phyloP scores from a whole-genome alignment of 2,113 vertebrate species.

The Daphoenositta chrysoptera region DNA sequence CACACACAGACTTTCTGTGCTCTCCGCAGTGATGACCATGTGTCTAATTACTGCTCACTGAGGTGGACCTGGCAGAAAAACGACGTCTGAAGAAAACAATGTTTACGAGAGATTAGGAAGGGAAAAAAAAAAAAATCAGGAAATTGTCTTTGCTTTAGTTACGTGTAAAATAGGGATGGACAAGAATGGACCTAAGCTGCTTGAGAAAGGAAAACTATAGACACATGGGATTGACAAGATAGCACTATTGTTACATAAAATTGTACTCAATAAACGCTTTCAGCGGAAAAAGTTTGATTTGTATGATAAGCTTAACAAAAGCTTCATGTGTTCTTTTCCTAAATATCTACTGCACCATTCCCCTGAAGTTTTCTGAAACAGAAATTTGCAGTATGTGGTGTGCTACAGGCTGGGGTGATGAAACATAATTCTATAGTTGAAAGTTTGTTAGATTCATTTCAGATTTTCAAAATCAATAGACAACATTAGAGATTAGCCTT shows the following conservation, averaged over 20 bases:
- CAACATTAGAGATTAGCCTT: not conserved
- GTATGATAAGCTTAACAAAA: not conserved
- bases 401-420: not conserved
- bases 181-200: not conserved
- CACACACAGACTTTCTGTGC: not conserved
- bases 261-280: not conserved
- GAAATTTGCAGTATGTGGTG: not conserved
- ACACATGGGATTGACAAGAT: too few relatives aligned
- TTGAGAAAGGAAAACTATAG: not conserved
- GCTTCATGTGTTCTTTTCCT: not conserved
- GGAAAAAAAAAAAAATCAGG: too few relatives aligned
- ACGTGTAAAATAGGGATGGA: not conserved
- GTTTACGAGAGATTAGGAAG: not conserved
- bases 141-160: not conserved
- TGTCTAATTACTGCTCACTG: not conserved
- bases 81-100: not conserved
- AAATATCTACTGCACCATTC: not conserved
- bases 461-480: not conserved
- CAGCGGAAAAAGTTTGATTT: not conserved
- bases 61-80: not conserved
- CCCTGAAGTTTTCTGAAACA: not conserved
- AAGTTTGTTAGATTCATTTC: not conserved
- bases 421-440: fast-evolving
- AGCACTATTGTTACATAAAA: not conserved
- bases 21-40: fast-evolving